Percentiles rank a stretch among this genome's conserved stretches.
Conservation (phyloP, 2,113 vertebrate species). For the Eidolon helvum region DNA sequence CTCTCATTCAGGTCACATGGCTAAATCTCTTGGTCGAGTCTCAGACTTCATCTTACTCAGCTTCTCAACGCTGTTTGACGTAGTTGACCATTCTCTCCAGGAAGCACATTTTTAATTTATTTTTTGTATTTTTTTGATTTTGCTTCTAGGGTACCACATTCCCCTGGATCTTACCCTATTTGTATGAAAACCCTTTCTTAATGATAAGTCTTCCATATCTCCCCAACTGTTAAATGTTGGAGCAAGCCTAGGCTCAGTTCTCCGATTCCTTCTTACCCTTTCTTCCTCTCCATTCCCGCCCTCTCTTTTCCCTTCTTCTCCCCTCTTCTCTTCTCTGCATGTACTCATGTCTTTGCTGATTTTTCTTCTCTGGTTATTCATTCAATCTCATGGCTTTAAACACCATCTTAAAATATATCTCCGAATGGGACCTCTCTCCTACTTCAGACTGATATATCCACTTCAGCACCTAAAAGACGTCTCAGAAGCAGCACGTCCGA, state of each 20-base stretch:
- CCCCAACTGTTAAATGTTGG: background rate
- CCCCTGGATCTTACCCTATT: background rate
- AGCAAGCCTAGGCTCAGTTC: background rate
- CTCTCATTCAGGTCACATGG: background rate
- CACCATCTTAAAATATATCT: background rate
- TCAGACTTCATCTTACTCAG: background rate
- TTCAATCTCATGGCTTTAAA: background rate
- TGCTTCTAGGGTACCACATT: background rate
- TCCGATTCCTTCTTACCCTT: background rate
- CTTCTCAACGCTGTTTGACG: background rate
- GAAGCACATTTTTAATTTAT: background rate
- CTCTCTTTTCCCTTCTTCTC: fast-evolving
- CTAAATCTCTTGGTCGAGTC: background rate
- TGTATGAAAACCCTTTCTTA: background rate
- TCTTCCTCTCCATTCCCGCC: background rate
- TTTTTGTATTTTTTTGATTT: background rate
- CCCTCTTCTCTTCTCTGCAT: background rate
- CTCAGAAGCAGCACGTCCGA: background rate
- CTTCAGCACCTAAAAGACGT: background rate
- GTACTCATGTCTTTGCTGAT: background rate
- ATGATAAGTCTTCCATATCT: background rate
- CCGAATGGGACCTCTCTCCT: background rate
- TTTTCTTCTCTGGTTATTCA: background rate
- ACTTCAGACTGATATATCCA: background rate
- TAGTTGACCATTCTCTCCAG: background rate